phyloP scores from a whole-genome alignment of 1,140 invertebrate genomes.

The Aphis craccivora region DNA sequence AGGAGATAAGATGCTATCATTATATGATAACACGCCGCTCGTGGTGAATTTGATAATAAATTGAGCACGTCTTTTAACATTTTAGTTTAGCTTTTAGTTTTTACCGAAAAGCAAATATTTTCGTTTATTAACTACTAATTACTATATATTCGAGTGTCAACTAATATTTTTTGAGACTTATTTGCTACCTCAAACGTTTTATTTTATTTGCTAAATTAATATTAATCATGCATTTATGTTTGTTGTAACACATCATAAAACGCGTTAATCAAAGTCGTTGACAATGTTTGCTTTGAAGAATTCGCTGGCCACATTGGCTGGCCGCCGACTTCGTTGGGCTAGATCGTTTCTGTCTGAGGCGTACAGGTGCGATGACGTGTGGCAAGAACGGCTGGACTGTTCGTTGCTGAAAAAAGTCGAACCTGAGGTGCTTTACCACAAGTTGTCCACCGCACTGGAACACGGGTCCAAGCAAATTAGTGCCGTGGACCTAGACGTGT shows the following conservation, averaged over 20 bases:
- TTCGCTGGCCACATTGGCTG: background rate
- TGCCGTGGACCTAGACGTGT: conserved; percentile 79
- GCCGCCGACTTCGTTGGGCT: background rate
- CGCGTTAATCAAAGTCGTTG: background rate
- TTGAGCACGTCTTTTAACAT: too few species aligned
- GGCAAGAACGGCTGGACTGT: conserved; percentile 71
- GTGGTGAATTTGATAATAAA: too few species aligned
- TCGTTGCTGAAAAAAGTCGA: conserved; percentile 72
- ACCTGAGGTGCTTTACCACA: conserved; percentile 70
- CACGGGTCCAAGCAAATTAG: conserved; percentile 67
- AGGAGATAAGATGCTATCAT: too few species aligned
- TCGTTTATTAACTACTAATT: too few species aligned
- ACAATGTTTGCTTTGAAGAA: conserved; percentile 14
- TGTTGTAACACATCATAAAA: background rate
- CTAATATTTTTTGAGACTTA: background rate
- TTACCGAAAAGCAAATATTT: too few species aligned
- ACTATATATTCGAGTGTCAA: too few species aligned
- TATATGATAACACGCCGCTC: too few species aligned
- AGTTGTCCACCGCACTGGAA: conserved; percentile 71
- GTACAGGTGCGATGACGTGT: conserved; percentile 73
- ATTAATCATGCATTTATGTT: background rate
- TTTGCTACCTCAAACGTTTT: background rate
- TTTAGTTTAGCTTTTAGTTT: too few species aligned
- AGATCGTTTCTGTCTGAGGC: conserved; percentile 71
- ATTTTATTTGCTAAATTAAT: background rate